These are phyloP conservation scores for Oscheius myriophilus DNA, from an alignment of 2,888 invertebrate genomes.

Conservation along the genomic window DNA sequence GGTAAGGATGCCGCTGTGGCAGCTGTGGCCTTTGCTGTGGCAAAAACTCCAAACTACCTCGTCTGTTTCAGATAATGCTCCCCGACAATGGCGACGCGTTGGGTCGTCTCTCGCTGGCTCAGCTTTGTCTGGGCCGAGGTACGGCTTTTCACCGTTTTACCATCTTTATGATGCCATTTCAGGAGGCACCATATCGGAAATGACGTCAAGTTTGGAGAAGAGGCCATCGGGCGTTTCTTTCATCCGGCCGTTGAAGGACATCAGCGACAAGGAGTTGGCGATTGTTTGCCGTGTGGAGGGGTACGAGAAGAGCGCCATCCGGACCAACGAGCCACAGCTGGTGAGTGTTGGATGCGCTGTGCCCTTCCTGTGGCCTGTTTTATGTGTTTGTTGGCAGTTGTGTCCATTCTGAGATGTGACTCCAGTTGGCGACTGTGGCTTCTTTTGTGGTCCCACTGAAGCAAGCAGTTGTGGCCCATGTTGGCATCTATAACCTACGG, in stretches of 20 bases:
- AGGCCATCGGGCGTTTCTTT: slow-evolving; percentile 32
- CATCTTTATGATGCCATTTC: slow-evolving; percentile 15
- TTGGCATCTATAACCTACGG: too few relatives aligned
- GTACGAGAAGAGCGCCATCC: slow-evolving; percentile 34
- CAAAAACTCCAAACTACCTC: too few relatives aligned
- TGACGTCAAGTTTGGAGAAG: slow-evolving; percentile 49
- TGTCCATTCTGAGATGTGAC: too few relatives aligned
- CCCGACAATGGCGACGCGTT: slow-evolving; percentile 51
- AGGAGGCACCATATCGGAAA: slow-evolving; percentile 35
- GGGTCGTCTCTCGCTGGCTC: slow-evolving; percentile 45
- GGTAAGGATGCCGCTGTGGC: not conserved
- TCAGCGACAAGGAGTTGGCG: slow-evolving; percentile 48
- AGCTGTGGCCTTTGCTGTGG: too few relatives aligned
- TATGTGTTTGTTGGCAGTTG: too few relatives aligned
- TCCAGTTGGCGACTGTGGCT: too few relatives aligned
- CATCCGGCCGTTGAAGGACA: slow-evolving; percentile 55
- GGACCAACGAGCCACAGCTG: slow-evolving; percentile 6
- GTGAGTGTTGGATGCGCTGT: not conserved
- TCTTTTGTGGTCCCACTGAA: too few relatives aligned
- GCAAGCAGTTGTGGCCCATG: too few relatives aligned
- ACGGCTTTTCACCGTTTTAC: not conserved
- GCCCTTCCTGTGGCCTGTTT: not conserved
- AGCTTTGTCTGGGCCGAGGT: slow-evolving; percentile 59
- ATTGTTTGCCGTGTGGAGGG: slow-evolving; percentile 43
- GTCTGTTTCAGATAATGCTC: slow-evolving; percentile 45